Base-by-base conservation (phyloP, 2,888 invertebrate species). In the Philonicus albiceps region DNA sequence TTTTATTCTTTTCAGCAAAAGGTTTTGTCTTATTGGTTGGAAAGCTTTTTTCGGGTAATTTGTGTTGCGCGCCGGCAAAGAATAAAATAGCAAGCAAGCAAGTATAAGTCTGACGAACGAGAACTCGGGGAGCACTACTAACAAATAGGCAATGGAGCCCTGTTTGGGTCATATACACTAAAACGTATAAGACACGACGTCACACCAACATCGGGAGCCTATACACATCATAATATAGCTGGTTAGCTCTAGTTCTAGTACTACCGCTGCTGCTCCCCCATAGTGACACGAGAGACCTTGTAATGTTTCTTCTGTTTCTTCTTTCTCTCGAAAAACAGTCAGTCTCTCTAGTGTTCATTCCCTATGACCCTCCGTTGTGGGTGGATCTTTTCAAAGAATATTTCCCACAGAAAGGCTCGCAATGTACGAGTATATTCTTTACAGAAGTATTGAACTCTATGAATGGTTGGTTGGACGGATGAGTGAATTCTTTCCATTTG, bases 11-110 rank as follows among this genome's bases (percentile, higher is more conserved):
- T 34, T 81, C 55, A 22, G 0, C 16, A 64, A 64, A 64, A 55
- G 81, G 81, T 81, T 81, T 81, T 81, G 81, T 81, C 81, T 81
- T 81, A 81, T 81, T 81, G 81, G 81, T 81, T 22, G 81, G 55
- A 55, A 49, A 81, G 81, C 81, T 81, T 81, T 74, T 64, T 81
- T 81, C 34, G 22, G 81, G 55, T 81, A 81, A 81, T 81, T 81
- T 80, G 80, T 53, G 49, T 64, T 81, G 55, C 64, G 55, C 49
- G 40, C 76, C 76, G 80, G 55, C 55, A 81, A 81, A 81, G 81
- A 81, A 81, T 64, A 81, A 55, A 76, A 76, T 76, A 76, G 37
- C 19, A 75, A 27, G 40, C 40, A 76, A n/a, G 19, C 34, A 1
- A 16, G 75, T 37, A 37, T 13, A 75, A 75, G 37, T 34, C 13